Conservation (phyloP, 2,113 vertebrate genomes). For the Sturnus vulgaris region DNA sequence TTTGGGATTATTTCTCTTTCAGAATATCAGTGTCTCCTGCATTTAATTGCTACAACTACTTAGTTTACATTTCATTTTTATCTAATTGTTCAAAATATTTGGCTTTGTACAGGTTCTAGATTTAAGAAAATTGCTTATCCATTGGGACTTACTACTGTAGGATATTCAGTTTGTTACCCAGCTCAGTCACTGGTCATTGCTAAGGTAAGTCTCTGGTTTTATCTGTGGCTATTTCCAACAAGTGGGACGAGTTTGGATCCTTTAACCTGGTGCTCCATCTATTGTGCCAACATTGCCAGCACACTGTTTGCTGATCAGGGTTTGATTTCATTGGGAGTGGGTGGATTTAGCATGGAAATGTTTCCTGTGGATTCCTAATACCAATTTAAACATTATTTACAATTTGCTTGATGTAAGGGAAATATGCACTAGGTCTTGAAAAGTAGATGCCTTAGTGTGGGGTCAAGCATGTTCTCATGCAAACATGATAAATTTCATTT, state of each 20-base stretch:
- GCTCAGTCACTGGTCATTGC: constrained; percentile 80
- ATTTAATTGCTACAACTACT: background rate
- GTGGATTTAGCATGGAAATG: background rate
- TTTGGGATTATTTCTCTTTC: background rate
- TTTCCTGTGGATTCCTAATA: background rate
- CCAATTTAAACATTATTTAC: background rate
- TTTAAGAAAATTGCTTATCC: constrained; percentile 82
- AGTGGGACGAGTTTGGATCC: background rate
- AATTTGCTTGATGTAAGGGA: background rate
- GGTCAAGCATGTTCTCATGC: background rate
- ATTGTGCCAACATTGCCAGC: background rate
- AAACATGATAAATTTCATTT: background rate
- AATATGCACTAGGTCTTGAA: background rate
- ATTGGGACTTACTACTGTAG: constrained; percentile 77
- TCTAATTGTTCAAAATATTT: constrained; percentile 13
- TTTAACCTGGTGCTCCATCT: background rate
- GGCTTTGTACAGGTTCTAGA: constrained; percentile 75
- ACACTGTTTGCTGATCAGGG: background rate
- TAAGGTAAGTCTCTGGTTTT: constrained; percentile 75
- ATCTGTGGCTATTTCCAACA: background rate
- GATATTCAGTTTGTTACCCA: constrained; percentile 86
- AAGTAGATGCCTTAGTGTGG: background rate
- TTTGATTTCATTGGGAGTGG: background rate
- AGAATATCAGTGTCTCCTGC: background rate
- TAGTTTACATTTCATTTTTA: background rate